Conservation (phyloP, 2,888 invertebrate species). For the Eristalis intricaria region DNA sequence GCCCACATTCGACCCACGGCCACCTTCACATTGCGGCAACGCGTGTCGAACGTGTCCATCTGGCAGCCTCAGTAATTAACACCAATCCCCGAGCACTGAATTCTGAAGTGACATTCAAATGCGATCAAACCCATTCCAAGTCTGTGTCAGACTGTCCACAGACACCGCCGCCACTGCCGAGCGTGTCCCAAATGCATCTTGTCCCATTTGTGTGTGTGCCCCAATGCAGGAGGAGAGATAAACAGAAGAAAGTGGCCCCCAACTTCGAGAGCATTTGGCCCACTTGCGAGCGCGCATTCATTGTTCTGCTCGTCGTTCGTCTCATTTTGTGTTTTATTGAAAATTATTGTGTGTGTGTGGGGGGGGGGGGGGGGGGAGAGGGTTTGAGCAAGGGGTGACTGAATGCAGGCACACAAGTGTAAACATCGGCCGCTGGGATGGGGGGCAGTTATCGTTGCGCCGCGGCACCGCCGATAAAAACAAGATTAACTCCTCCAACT, state of each 20-base stretch:
- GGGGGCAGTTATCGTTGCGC: neutral
- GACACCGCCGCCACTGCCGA: neutral
- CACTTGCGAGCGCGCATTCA: constrained; percentile 38
- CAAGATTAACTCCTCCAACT: neutral
- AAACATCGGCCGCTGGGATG: neutral
- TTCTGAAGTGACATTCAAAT: neutral
- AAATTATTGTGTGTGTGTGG: too few species aligned
- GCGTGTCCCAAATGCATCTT: neutral
- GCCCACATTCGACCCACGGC: neutral
- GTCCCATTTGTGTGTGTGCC: neutral
- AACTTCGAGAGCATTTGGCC: constrained; percentile 61
- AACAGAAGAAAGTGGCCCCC: constrained; percentile 47
- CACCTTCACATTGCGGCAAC: constrained; percentile 36
- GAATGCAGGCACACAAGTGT: neutral
- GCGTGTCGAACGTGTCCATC: constrained; percentile 51
- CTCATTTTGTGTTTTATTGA: neutral
- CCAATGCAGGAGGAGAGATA: neutral
- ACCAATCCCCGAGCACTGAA: neutral
- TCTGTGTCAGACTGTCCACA: neutral
- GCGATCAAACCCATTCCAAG: neutral
- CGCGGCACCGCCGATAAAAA: neutral
- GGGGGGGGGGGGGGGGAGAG: too few species aligned
- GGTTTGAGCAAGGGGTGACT: neutral
- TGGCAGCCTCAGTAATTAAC: constrained; percentile 42
- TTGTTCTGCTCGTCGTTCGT: neutral